Percentiles rank a stretch among this genome's conserved stretches.
Evolutionary conservation across 2,888 invertebrate genomes (phyloP).

Genomic region (Gandaritis pyraliata): DNA sequence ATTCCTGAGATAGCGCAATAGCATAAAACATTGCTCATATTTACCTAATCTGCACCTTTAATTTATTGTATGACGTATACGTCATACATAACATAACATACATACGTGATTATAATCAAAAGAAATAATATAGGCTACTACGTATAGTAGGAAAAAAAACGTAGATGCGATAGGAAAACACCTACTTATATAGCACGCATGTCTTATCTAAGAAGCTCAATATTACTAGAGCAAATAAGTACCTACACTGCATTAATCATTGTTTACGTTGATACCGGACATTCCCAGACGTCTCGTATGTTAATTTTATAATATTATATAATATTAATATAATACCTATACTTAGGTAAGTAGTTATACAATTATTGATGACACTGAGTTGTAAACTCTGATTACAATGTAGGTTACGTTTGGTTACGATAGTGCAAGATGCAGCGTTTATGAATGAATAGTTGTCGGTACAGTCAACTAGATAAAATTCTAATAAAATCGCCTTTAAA

Average conservation of each 20-base stretch:
- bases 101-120: too few species aligned
- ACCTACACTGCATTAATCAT: slow-evolving; percentile 31
- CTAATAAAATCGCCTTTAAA: background rate
- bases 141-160: slow-evolving; percentile 16
- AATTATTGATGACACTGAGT: slow-evolving; percentile 29
- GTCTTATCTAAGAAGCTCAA: slow-evolving; percentile 42
- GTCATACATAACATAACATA: too few species aligned
- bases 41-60: too few species aligned
- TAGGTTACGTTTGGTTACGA: slow-evolving; percentile 23
- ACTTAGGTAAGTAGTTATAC: too few species aligned
- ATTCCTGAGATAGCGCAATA: too few species aligned
- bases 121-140: background rate
- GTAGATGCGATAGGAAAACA: slow-evolving; percentile 44
- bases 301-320: slow-evolving; percentile 19
- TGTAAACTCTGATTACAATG: slow-evolving; percentile 29
- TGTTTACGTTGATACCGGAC: slow-evolving; percentile 39
- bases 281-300: slow-evolving; percentile 25
- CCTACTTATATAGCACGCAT: slow-evolving; percentile 42
- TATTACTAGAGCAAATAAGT: slow-evolving; percentile 18
- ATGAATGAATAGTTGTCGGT: slow-evolving; percentile 24
- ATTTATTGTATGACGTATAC: too few species aligned
- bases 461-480: slow-evolving; percentile 10
- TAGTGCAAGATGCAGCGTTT: slow-evolving; percentile 27
- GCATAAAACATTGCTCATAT: too few species aligned
- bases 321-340: too few species aligned